Evolutionary conservation across 2,113 vertebrate genomes (phyloP), one percentile per base, ranked within the genome.

Genomic region (Myrmecobius fasciatus): DNA sequence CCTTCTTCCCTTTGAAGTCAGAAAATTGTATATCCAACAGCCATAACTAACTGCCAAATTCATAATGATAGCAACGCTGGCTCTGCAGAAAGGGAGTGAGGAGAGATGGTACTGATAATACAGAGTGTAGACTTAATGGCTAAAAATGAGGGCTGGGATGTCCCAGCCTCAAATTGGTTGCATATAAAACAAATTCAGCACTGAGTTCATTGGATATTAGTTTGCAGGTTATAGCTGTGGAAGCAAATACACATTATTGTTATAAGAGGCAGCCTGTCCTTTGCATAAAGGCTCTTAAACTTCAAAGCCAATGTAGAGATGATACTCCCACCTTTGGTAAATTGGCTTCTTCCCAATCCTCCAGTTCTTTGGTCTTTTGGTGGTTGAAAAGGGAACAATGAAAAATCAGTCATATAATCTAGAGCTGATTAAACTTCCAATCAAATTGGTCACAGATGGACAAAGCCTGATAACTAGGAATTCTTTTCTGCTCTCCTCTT

Each of bases 1-100:
- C 89, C 91, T 97, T 60, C 93, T 96, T 67, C 47, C 53, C 89
- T 92, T 96, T 52, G 94, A 95, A 96, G 94, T 93, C 52, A 95
- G 94, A 89, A 97, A 97, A 91, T 56, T 95, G 0, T 91, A 25
- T 56, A 31, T 94, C 60, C 94, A 95, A 28, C 89, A 95, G 92
- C 89, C 7, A 22, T 83, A 96, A 53, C 53, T 94, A 89, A 96
- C 91, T 95, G 95, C 93, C 43, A 89, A 67, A 92, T 94, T 93
- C 90, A 36, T 88, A 95, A 89, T 60, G 93, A 91, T 91, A 90
- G 43, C 54, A 91, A 91, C 5, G 9, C 26, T 3, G 93, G 10
- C 95, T 97, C 51, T 93, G n/a, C 91, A 93, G 90, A 51, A 28
- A 31, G 11, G 49, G 36, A 48, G 7, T 36, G 49, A 51, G 22